Conservation (phyloP, 2,113 vertebrate genomes). For the Ctenomys sociabilis region DNA sequence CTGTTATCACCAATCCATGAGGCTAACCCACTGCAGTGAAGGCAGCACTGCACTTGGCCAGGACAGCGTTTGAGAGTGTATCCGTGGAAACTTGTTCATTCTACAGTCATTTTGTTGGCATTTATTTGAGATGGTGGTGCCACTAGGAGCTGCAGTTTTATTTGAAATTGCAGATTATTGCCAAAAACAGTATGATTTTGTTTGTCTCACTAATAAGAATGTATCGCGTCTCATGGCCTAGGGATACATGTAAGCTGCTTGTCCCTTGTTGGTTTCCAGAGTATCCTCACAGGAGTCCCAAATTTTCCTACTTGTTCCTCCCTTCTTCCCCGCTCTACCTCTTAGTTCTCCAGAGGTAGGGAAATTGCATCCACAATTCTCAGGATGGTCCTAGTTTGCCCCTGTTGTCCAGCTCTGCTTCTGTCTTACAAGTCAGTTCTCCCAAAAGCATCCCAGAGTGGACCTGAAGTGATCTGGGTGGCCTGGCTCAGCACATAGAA, state of each 20-base stretch:
- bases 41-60: neutral
- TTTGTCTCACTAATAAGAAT: neutral
- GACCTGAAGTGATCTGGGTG: neutral
- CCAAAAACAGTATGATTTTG: neutral
- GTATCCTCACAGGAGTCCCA: neutral
- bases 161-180: neutral
- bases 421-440: neutral
- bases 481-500: neutral
- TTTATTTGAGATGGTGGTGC: neutral
- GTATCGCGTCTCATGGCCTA: neutral
- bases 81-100: neutral
- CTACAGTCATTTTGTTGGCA: neutral
- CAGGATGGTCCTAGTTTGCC: neutral
- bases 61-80: neutral
- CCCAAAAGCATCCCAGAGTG: neutral
- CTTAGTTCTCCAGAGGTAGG: neutral
- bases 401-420: neutral
- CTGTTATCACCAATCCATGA: neutral
- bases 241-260: neutral
- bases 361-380: neutral
- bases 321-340: neutral
- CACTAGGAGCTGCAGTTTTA: neutral
- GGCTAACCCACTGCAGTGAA: neutral
- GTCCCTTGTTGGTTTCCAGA: neutral
- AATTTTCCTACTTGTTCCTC: neutral